Base-by-base conservation (phyloP, 64 coral and sea anemone genomes). In the Porites australiensis region DNA sequence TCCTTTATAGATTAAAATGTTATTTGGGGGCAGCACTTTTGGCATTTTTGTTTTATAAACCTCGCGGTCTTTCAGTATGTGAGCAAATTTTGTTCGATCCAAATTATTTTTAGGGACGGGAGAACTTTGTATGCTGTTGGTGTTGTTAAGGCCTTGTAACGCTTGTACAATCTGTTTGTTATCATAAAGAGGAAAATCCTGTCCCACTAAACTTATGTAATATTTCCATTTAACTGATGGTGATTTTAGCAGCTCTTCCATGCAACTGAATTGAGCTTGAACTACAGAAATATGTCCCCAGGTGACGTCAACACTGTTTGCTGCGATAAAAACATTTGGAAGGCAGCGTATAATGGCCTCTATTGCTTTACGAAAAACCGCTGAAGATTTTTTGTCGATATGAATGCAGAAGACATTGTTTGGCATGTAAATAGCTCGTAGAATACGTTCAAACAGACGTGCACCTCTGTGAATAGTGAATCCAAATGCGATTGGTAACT, bases 351-450 rank as follows among this genome's bases (percentile, higher is more conserved):
- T 79, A 23, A 79, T 89, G 13, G 51, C 23, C 53, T 59, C 5
- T 61, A 89, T 23, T 20, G 87, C 74, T 58, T 44, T 43, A 50
- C 65, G 64, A 63, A 89, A 89, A 8, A 62, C 48, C 13, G 62
- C 16, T 62, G 53, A 0, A 11, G 87, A 77, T 89, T 89, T 75
- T 51, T 18, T 58, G 52, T 89, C 87, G 50, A 89, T 64, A 58
- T 89, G 87, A 78, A 89, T 78, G 44, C 87, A 89, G 58, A 63
- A 89, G 60, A 77, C 23, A 50, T 89, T 89, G 44, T 89, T 72
- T 14, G 87, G 87, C 87, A 75, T 75, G 63, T 89, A 89, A 44
- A 89, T 27, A 75, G 71, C 73, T 49, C 13, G 87, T 4, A 89
- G 74, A 52, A 89, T 5, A 50, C 87, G 79, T 3, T 89, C 87